Percentiles rank a stretch among this genome's conserved stretches.
phyloP scores from a whole-genome alignment of 30 jellyfish, hydroid and myxozoan species.

The Hydractinia symbiolongicarpus region DNA sequence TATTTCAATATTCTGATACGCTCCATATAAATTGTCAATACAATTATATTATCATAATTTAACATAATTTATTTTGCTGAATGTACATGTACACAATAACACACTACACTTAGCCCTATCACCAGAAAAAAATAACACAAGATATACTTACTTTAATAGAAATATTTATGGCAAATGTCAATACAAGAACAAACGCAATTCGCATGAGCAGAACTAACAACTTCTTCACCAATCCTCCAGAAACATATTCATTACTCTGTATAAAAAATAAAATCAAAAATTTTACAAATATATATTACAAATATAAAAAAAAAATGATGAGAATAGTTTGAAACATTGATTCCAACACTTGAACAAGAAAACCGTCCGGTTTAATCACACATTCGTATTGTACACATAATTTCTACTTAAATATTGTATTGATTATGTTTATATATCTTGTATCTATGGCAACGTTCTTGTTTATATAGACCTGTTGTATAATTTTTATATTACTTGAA shows the following conservation, averaged over 20 bases:
- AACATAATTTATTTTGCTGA: background rate
- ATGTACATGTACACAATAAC: background rate
- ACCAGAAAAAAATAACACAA: background rate
- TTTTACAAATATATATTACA: background rate
- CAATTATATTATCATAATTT: background rate
- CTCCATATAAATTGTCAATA: background rate
- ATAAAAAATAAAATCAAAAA: no score
- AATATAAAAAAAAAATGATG: no score
- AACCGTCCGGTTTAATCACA: no score
- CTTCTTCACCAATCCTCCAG: background rate
- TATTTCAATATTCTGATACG: background rate
- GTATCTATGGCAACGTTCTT: no score
- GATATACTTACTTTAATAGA: conserved; percentile 52
- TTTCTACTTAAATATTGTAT: no score
- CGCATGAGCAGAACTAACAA: conserved; percentile 11
- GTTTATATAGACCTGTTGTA: no score
- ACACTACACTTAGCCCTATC: background rate
- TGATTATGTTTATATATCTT: no score
- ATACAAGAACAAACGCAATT: conserved; percentile 41
- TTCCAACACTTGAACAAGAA: no score
- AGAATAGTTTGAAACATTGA: no score
- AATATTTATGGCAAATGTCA: conserved; percentile 49
- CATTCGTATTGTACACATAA: no score
- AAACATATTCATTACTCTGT: background rate
- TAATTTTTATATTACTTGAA: no score